Percentiles rank a stretch among this genome's conserved stretches.
Evolutionary conservation across 2,113 vertebrate genomes (phyloP).

Genomic region (Cynopterus brachyotis): DNA sequence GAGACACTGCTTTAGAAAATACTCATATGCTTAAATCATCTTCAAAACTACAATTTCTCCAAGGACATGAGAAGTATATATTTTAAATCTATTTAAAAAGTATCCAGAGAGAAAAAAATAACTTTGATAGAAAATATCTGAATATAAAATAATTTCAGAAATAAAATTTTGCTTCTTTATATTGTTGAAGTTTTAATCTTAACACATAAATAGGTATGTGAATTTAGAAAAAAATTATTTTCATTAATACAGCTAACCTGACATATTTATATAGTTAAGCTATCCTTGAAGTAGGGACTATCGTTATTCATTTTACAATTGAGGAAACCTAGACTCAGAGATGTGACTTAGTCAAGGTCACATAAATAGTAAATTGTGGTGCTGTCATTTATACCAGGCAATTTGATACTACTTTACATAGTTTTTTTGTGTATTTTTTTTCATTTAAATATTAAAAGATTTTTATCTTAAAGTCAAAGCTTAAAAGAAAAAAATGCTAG

Average conservation of each 20-base stretch:
- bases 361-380: background rate
- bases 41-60: background rate
- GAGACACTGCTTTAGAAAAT: background rate
- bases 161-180: background rate
- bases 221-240: background rate
- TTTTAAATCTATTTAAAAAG: background rate
- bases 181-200: background rate
- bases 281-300: background rate
- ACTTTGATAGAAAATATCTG: background rate
- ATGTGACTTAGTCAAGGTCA: background rate
- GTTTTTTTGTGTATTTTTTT: background rate
- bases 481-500: background rate
- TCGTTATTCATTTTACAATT: background rate
- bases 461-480: background rate
- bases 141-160: conserved; percentile 4
- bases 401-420: background rate
- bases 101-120: conserved; percentile 14
- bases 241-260: background rate
- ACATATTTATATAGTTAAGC: background rate
- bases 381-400: background rate
- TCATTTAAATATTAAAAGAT: background rate
- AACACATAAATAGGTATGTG: background rate
- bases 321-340: background rate
- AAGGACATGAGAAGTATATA: background rate
- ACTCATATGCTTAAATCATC: background rate